phyloP scores from a whole-genome alignment of 2,113 vertebrate genomes.

The Eurystomus gularis region DNA sequence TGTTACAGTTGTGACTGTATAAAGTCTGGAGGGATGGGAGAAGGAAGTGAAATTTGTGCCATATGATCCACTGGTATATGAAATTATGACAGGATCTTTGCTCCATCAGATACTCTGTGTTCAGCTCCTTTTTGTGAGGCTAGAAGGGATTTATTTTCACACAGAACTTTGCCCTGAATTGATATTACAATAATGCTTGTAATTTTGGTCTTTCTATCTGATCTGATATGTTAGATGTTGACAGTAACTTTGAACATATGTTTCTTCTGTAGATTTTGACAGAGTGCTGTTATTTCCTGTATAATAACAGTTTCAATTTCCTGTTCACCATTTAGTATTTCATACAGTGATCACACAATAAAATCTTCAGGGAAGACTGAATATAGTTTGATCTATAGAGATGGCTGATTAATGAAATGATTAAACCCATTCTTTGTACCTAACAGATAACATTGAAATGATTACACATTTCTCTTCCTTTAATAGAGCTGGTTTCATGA shows the following conservation, averaged over 20 bases:
- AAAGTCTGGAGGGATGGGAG: background rate
- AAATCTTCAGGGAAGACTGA: slow-evolving; percentile 75
- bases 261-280: slow-evolving; percentile 95
- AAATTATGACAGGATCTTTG: slow-evolving; percentile 33
- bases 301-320: slow-evolving; percentile 99
- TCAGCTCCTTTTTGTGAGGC: background rate
- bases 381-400: slow-evolving; percentile 67
- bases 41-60: background rate
- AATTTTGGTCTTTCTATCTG: slow-evolving; percentile 66
- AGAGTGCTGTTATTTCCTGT: slow-evolving; percentile 98
- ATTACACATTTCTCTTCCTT: slow-evolving; percentile 30
- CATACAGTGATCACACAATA: slow-evolving; percentile 80
- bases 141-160: slow-evolving; percentile 20
- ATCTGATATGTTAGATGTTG: slow-evolving; percentile 84
- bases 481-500: slow-evolving; percentile 41
- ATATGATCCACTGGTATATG: background rate
- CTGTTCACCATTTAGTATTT: slow-evolving; percentile 87
- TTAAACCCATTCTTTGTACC: slow-evolving; percentile 50
- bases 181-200: slow-evolving; percentile 55
- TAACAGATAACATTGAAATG: slow-evolving; percentile 23
- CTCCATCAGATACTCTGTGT: slow-evolving; percentile 29
- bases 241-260: slow-evolving; percentile 86
- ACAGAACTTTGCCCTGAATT: slow-evolving; percentile 39
- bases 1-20: background rate
- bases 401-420: slow-evolving; percentile 70